phyloP scores from a whole-genome alignment of 1,140 invertebrate genomes.

The Adelges cooleyi region DNA sequence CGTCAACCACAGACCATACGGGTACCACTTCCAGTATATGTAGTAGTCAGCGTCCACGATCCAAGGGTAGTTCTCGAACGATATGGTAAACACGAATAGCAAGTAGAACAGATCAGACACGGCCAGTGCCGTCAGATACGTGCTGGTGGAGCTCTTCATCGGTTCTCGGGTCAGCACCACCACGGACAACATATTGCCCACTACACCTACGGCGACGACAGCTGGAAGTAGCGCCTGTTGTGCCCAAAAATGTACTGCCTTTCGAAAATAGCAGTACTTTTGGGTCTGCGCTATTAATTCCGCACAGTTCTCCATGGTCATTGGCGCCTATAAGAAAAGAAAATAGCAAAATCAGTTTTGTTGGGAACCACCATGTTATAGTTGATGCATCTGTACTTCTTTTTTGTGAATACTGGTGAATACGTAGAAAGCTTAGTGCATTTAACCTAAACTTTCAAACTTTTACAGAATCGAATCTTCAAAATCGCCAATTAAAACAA shows the following conservation, averaged over 20 bases:
- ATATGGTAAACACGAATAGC: slow-evolving; percentile 52
- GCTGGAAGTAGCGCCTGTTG: slow-evolving; percentile 57
- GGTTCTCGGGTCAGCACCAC: slow-evolving; percentile 59
- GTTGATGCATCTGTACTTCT: too few relatives aligned
- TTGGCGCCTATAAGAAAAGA: background rate
- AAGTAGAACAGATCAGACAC: slow-evolving; percentile 60
- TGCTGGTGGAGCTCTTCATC: slow-evolving; percentile 64
- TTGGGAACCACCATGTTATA: too few relatives aligned
- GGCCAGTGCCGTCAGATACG: slow-evolving; percentile 60
- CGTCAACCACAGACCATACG: slow-evolving; percentile 47
- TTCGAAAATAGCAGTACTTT: slow-evolving; percentile 17
- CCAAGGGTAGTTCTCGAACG: slow-evolving; percentile 48
- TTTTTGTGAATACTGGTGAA: too few relatives aligned
- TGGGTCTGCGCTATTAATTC: background rate
- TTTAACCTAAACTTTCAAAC: too few relatives aligned
- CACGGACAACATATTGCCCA: slow-evolving; percentile 59
- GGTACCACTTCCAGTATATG: slow-evolving; percentile 45
- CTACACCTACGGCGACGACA: slow-evolving; percentile 52
- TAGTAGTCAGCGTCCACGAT: slow-evolving; percentile 39
- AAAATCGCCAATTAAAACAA: too few relatives aligned
- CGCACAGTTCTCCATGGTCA: slow-evolving; percentile 9
- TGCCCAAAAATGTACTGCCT: slow-evolving; percentile 38
- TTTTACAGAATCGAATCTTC: too few relatives aligned
- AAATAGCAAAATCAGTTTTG: background rate
- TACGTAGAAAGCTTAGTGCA: too few relatives aligned